phyloP scores from a whole-genome alignment of 1,140 invertebrate genomes.

The Papilio polytes region DNA sequence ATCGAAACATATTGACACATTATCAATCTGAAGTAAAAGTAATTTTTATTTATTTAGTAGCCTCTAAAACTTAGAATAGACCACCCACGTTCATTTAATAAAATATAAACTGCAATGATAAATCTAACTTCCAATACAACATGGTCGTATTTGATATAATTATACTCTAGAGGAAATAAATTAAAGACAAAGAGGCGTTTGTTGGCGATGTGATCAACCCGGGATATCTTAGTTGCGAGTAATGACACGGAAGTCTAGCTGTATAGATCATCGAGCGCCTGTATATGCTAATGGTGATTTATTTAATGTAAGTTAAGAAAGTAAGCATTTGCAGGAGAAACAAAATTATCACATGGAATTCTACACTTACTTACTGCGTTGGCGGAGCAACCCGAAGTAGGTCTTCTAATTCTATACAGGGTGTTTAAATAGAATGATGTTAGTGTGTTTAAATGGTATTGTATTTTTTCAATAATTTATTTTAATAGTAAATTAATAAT shows the following conservation, averaged over 20 bases:
- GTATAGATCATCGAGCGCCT: conserved; percentile 28
- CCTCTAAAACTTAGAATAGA: background rate
- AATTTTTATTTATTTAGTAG: background rate
- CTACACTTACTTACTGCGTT: no score
- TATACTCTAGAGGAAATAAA: conserved; percentile 31
- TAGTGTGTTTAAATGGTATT: no score
- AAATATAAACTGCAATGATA: background rate
- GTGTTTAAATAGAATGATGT: no score
- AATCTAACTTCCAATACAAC: background rate
- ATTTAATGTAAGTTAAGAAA: background rate
- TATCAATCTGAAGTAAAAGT: background rate
- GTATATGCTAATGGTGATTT: conserved; percentile 40
- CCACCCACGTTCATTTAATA: background rate
- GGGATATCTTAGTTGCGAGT: background rate
- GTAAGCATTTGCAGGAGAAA: background rate
- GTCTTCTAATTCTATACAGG: no score
- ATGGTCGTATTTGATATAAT: conserved; percentile 20
- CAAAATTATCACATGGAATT: no score
- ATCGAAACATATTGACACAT: no score
- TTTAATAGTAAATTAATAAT: no score
- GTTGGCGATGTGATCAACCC: conserved; percentile 29
- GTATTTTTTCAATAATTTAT: no score
- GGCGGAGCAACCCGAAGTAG: no score
- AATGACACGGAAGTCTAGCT: conserved; percentile 36
- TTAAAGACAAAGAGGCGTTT: conserved; percentile 34